Evolutionary conservation across 2,888 invertebrate species (phyloP).

Genomic region (Tenthredo amoena): DNA sequence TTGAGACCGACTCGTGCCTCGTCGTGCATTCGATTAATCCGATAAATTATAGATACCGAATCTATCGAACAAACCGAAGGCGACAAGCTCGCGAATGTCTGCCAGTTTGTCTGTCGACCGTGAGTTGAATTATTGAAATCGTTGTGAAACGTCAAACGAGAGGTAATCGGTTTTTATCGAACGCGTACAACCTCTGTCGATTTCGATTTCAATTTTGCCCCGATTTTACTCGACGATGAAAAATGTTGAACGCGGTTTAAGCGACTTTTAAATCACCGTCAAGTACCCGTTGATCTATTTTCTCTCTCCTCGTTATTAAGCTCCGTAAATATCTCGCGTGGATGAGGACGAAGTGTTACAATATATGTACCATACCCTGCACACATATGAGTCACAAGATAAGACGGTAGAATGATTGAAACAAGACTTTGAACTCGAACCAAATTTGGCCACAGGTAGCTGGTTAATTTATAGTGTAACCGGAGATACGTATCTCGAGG

Average conservation of each 20-base stretch:
- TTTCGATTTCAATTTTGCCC: not conserved
- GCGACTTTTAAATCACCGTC: no score
- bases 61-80: not conserved
- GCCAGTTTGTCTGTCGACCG: not conserved
- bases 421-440: conserved; percentile 9
- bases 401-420: not conserved
- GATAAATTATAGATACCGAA: conserved; percentile 2
- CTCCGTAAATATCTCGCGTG: not conserved
- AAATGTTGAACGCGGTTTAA: no score
- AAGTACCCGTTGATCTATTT: not conserved
- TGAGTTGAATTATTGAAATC: not conserved
- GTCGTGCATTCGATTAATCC: not conserved
- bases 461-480: conserved; percentile 27
- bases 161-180: not conserved
- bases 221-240: not conserved
- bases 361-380: not conserved
- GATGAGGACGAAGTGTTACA: not conserved
- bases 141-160: not conserved
- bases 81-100: not conserved
- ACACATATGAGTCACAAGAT: not conserved
- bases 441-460: conserved; percentile 27
- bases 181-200: no score
- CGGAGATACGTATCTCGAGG: not conserved
- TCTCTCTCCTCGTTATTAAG: not conserved
- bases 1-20: not conserved